A percentile compares a stretch with the other conserved stretches of the same genome.
These are phyloP conservation scores for Cerastis leucographa DNA, from an alignment of 2,888 invertebrate species.

Conservation along the genomic window DNA sequence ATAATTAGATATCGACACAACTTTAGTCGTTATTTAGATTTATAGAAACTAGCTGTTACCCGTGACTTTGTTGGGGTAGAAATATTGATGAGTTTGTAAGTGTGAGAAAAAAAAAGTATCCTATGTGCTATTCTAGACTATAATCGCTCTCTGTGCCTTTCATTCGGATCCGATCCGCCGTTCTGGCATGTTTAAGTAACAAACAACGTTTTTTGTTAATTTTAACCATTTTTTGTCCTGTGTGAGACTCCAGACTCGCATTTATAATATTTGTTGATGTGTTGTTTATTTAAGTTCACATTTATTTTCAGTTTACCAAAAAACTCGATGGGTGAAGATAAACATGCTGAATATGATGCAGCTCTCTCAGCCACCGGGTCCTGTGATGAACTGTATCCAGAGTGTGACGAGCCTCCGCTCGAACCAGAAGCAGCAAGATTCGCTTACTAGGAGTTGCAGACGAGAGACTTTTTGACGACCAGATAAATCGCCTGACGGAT, in stretches of 20 bases:
- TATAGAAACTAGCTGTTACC: no score
- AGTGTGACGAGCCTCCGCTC: constrained; percentile 71
- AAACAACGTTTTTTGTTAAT: no score
- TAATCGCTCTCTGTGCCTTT: no score
- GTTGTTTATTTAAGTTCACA: not conserved
- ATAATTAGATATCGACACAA: not conserved
- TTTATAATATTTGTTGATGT: no score
- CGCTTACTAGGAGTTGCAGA: constrained; percentile 45
- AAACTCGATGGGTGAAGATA: constrained; percentile 66
- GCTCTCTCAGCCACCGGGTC: constrained; percentile 75
- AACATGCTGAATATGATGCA: constrained; percentile 78
- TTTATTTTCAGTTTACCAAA: constrained; percentile 79
- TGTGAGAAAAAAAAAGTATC: no score
- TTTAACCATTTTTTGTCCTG: no score
- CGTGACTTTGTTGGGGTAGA: no score
- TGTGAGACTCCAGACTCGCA: no score
- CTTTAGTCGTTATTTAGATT: not conserved
- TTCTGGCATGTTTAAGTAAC: no score
- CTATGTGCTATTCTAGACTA: no score
- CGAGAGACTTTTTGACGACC: not conserved
- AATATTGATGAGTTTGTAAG: no score
- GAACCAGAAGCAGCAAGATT: constrained; percentile 55
- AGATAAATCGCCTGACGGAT: not conserved
- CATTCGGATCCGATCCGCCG: no score
- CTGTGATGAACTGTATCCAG: constrained; percentile 82